These are phyloP conservation scores for Cotesia typhae DNA, from an alignment of 1,140 invertebrate genomes.

Conservation along the genomic window DNA sequence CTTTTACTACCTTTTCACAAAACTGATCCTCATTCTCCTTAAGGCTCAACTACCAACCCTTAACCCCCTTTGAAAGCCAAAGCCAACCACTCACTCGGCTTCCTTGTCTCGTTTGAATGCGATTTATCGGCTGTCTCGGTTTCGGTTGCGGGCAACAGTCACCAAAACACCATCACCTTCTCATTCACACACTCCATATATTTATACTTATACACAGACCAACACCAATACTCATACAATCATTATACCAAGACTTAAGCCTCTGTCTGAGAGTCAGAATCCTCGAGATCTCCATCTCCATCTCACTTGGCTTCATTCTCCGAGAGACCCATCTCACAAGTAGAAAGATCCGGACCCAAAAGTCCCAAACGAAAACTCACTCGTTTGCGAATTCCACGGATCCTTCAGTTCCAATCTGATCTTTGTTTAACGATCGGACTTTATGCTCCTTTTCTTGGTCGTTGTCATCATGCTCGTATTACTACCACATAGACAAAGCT, in stretches of 20 bases:
- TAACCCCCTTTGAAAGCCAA: constrained; percentile 27
- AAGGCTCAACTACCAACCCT: constrained; percentile 26
- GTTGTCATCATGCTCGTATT: neutral
- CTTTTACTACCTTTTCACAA: neutral
- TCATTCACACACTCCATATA: constrained; percentile 9
- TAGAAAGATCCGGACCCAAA: constrained; percentile 10
- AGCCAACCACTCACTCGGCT: constrained; percentile 28
- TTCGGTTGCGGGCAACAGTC: constrained; percentile 30
- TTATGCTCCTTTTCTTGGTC: constrained; percentile 27
- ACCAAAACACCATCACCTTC: constrained; percentile 3
- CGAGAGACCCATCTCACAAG: neutral
- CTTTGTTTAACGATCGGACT: constrained; percentile 41
- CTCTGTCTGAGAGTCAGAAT: neutral
- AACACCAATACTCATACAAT: neutral
- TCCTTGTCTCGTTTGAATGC: constrained; percentile 33
- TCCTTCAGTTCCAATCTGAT: constrained; percentile 38
- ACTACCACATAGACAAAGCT: neutral
- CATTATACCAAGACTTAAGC: neutral
- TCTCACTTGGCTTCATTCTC: neutral
- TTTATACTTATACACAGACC: constrained; percentile 1
- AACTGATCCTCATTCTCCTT: constrained; percentile 28
- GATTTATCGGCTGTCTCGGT: constrained; percentile 37
- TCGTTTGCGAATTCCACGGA: constrained; percentile 43
- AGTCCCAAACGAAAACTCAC: constrained; percentile 38
- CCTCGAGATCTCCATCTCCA: neutral